These are phyloP conservation scores for Papilio polytes DNA, from an alignment of 1,140 invertebrate species.

Conservation along the genomic window DNA sequence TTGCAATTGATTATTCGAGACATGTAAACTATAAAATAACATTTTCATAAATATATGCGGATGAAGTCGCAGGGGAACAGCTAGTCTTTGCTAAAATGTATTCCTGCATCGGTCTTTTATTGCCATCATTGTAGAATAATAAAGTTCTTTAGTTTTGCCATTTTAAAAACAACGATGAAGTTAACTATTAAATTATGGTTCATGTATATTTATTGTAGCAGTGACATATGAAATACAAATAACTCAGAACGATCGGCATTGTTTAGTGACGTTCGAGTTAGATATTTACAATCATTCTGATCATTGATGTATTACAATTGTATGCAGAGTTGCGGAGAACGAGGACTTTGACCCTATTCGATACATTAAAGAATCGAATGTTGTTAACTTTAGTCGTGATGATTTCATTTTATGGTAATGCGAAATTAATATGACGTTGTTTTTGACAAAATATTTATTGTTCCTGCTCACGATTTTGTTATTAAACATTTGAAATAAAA, in stretches of 20 bases:
- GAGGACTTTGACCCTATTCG: constrained; percentile 34
- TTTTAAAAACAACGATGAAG: too few relatives aligned
- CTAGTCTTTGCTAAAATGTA: too few relatives aligned
- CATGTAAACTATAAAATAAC: too few relatives aligned
- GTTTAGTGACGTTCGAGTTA: constrained; percentile 30
- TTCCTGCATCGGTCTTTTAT: too few relatives aligned
- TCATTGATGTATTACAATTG: constrained; percentile 39
- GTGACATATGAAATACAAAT: constrained; percentile 9
- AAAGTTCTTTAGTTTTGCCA: too few relatives aligned
- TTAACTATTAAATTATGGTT: not conserved
- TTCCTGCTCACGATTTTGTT: constrained; percentile 21
- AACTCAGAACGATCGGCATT: constrained; percentile 2
- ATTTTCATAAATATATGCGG: too few relatives aligned
- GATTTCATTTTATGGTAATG: constrained; percentile 38
- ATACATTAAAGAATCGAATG: constrained; percentile 5
- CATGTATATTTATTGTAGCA: not conserved
- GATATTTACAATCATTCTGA: constrained; percentile 35
- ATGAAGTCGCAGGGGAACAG: too few relatives aligned
- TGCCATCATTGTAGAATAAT: too few relatives aligned
- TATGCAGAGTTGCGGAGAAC: constrained; percentile 3
- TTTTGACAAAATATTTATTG: constrained; percentile 34
- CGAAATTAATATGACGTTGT: constrained; percentile 8
- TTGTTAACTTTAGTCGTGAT: constrained; percentile 27
- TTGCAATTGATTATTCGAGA: too few relatives aligned
- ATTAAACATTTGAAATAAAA: not conserved